phyloP scores from a whole-genome alignment of 1,140 invertebrate species.

The Cyclina sinensis region DNA sequence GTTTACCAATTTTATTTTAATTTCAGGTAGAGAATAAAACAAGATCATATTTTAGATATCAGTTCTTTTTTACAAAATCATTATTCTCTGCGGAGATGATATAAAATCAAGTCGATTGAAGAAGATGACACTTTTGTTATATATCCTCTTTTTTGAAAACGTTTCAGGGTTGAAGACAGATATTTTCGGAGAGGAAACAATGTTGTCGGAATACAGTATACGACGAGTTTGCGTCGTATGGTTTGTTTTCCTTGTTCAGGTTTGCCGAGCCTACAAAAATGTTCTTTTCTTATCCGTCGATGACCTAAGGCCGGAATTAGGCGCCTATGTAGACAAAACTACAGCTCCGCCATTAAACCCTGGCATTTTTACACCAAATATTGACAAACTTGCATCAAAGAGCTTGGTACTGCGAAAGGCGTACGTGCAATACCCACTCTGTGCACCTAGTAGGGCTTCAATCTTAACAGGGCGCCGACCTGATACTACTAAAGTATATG shows the following conservation, averaged over 20 bases:
- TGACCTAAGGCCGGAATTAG: slow-evolving; percentile 91
- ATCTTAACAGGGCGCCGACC: slow-evolving; percentile 93
- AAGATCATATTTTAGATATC: too few species aligned
- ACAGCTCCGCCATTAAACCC: slow-evolving; percentile 63
- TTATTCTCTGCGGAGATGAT: too few species aligned
- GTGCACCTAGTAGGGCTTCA: slow-evolving; percentile 93
- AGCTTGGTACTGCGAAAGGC: slow-evolving; percentile 90
- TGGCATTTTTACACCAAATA: slow-evolving; percentile 91
- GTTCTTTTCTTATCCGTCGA: slow-evolving; percentile 92
- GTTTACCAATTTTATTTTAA: too few species aligned
- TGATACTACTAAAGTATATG: slow-evolving; percentile 92
- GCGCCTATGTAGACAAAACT: slow-evolving; percentile 89
- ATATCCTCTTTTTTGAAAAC: too few species aligned
- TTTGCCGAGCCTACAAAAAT: slow-evolving; percentile 85
- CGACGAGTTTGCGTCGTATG: not conserved
- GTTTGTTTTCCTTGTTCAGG: not conserved
- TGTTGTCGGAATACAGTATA: too few species aligned
- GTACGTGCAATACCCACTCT: slow-evolving; percentile 69
- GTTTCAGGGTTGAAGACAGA: too few species aligned
- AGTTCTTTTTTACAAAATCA: too few species aligned
- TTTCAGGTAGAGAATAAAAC: too few species aligned
- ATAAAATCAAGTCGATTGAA: too few species aligned
- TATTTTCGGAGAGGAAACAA: too few species aligned
- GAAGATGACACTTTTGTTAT: too few species aligned
- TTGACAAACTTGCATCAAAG: slow-evolving; percentile 90